phyloP scores from a whole-genome alignment of 2,888 invertebrate species.

The Dendrolimus pini region DNA sequence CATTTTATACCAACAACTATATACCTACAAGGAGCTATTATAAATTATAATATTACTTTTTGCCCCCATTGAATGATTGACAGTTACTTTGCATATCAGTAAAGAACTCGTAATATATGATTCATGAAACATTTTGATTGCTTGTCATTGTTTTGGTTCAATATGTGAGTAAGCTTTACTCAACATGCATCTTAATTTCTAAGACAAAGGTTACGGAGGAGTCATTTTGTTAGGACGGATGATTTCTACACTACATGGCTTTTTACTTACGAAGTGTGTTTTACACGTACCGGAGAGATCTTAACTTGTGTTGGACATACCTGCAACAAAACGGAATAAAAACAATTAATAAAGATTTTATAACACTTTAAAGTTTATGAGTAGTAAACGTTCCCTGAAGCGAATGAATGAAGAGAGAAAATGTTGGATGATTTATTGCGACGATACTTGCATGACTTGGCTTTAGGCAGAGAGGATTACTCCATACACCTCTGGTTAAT shows the following conservation, averaged over 20 bases:
- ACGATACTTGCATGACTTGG: too few relatives aligned
- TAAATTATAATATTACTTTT: too few relatives aligned
- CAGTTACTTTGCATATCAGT: not conserved
- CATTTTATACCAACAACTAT: too few relatives aligned
- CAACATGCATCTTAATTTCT: not conserved
- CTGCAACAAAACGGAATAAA: not conserved
- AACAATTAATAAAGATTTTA: too few relatives aligned
- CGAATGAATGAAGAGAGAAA: too few relatives aligned
- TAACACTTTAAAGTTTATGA: too few relatives aligned
- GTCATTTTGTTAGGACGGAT: not conserved
- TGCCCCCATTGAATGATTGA: not conserved
- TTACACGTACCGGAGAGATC: not conserved
- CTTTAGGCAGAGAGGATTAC: too few relatives aligned
- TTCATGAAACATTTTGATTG: not conserved
- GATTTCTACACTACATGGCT: not conserved
- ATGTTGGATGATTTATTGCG: too few relatives aligned
- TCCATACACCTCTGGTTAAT: too few relatives aligned
- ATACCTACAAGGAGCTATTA: too few relatives aligned
- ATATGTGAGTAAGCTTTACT: not conserved
- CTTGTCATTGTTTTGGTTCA: not conserved
- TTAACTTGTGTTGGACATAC: not conserved
- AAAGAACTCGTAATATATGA: not conserved
- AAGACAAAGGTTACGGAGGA: not conserved
- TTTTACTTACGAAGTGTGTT: not conserved
- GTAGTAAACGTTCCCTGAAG: too few relatives aligned